Base-by-base conservation (phyloP, 1,140 invertebrate species). In the Apis florea region DNA sequence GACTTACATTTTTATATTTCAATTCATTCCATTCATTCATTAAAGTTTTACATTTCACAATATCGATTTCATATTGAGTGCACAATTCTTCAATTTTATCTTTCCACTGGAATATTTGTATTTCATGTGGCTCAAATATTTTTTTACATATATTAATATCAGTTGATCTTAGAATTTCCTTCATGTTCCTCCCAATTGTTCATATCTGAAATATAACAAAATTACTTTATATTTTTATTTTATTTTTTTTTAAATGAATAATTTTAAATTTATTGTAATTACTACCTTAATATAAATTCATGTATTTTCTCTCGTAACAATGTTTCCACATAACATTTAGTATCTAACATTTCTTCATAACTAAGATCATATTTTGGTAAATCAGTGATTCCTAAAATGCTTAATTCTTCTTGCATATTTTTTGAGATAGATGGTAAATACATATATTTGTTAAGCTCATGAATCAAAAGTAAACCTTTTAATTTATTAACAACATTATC, bases 41-140 rank as follows among this genome's bases (percentile, higher is more conserved):
- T 26, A 90, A 58, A 59, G 85, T 83, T 15, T 15, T 51, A 51
- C 73, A 87, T 51, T 88, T 84, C 8, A 82, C 0, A 26, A 91
- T 74, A 68, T 91, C 85, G 54, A 53, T 79, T 73, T 89, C 78
- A 69, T 88, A 91, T 40, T 89, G 86, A 17, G 63, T n/a, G 68
- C 82, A 90, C 6, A 90, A 64, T 82, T 91, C 88, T n/a, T 90
- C 87, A 17, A 90, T 88, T 82, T 91, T 91, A 72, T 90, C 85
- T 63, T 89, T 90, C 90, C 92, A 92, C 58, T 89, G 78, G 15
- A 88, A n/a, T 74, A 83, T 58, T 67, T 88, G 76, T 10, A 84
- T 58, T 19, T 89, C 88, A 24, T 73, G 31, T 61, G 64, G 78
- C 51, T 88, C 82, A 15, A 85, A 75, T 47, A 90, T 83, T 66